Evolutionary conservation across 92 coral and sea anemone genomes (phyloP), one percentile per base, ranked within the genome.

Genomic region (Palythoa caribaeorum): DNA sequence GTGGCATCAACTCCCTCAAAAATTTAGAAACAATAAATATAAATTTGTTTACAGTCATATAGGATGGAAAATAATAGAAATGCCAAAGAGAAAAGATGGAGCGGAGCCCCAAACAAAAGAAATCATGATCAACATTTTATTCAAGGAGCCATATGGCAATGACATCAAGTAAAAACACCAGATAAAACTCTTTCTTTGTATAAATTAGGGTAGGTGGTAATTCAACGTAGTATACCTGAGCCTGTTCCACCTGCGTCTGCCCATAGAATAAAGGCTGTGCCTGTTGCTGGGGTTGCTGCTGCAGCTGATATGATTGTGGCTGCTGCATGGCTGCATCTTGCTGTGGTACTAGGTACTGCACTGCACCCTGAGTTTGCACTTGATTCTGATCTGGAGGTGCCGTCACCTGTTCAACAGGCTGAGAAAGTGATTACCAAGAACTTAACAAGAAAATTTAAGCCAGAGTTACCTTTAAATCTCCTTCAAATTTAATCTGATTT

Each of bases 261-360:
- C 86, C 86, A 66, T 81, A 81, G 40, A 66, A 81, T 47, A 81
- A 48, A 11, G 86, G 60, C 20, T 80, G 78, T 55, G 88, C 47
- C 19, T 69, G 84, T 51, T 57, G 13, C 73, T 89, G 92, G 6
- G 17, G 91, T 57, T 72, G 91, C 60, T 78, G 85, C 52, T 66
- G 86, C 60, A 81, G 17, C 86, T 81, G 86, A 81, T 81, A 81
- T 2, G 86, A 88, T 20, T 59, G 77, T 16, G 75, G 87, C 37
- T 80, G 78, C 65, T 88, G 90, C 13, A 81, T 68, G 48, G 66
- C 48, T n/a, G 87, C 74, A 52, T 88, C 87, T 59, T 88, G 91
- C 50, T 76, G 65, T 73, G 81, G 91, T 4, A 63, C 44, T 53
- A 88, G 28, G 39, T 81, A 81, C 54, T 44, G 86, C 73, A 81